Percentiles rank a stretch among this genome's conserved stretches.
phyloP scores from a whole-genome alignment of 35 echinoderm and acorn worm species.

The Lytechinus variegatus region DNA sequence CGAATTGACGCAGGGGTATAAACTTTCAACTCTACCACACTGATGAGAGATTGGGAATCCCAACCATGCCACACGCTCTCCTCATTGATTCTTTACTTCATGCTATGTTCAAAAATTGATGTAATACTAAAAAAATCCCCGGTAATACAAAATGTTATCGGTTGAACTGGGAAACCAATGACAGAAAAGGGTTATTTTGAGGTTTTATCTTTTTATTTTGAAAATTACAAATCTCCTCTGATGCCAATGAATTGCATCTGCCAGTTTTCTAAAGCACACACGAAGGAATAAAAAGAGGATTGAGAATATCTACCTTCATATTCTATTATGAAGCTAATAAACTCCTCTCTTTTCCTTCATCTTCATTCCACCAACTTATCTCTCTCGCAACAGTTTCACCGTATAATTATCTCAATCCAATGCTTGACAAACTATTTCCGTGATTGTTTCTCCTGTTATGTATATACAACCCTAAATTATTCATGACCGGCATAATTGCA shows the following conservation, averaged over 20 bases:
- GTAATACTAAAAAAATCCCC: too few relatives aligned
- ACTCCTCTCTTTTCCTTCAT: background rate
- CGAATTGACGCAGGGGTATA: slow-evolving; percentile 42
- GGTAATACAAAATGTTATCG: too few relatives aligned
- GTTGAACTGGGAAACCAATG: too few relatives aligned
- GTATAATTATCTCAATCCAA: background rate
- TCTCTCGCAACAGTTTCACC: background rate
- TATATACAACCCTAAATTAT: background rate
- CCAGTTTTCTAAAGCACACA: too few relatives aligned
- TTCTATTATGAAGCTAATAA: too few relatives aligned
- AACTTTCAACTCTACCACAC: slow-evolving; percentile 34
- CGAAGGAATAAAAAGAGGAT: too few relatives aligned
- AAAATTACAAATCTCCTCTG: too few relatives aligned
- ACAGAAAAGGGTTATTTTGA: too few relatives aligned
- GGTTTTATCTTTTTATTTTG: too few relatives aligned
- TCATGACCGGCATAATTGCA: background rate
- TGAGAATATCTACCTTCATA: too few relatives aligned
- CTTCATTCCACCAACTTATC: background rate
- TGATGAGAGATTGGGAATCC: background rate
- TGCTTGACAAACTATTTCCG: background rate
- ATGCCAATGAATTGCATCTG: too few relatives aligned
- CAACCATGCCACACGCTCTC: background rate
- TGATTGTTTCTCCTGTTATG: background rate
- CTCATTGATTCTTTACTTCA: background rate
- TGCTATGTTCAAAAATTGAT: background rate